Conservation (phyloP, 2,888 invertebrate genomes). For the Drosophila paranaensis region DNA sequence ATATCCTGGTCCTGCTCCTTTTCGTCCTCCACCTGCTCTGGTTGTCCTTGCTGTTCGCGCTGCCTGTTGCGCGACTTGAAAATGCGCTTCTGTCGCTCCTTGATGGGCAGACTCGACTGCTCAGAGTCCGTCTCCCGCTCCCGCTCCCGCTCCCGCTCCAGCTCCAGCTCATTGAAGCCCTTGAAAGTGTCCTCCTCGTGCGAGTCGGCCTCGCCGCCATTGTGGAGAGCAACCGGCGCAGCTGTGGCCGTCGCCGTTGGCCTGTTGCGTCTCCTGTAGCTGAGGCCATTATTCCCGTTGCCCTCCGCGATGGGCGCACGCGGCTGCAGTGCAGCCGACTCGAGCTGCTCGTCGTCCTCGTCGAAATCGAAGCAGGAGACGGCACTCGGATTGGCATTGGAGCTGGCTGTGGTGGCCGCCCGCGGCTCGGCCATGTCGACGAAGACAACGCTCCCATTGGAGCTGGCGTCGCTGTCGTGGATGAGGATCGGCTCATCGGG, state of each 20-base stretch:
- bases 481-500: constrained; percentile 58
- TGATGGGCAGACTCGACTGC: constrained; percentile 77
- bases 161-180: constrained; percentile 42
- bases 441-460: constrained; percentile 64
- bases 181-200: constrained; percentile 14
- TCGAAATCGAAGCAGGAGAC: constrained; percentile 92
- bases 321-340: constrained; percentile 16
- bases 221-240: not conserved
- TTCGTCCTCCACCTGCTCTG: not conserved
- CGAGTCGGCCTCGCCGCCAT: constrained; percentile 14
- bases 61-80: constrained; percentile 83
- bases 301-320: constrained; percentile 21
- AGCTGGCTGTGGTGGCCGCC: constrained; percentile 13
- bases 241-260: not conserved
- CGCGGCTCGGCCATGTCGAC: constrained; percentile 31
- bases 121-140: not conserved
- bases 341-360: constrained; percentile 87
- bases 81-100: constrained; percentile 84
- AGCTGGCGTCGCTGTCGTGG: constrained; percentile 67
- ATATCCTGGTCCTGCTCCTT: not conserved
- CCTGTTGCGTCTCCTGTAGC: constrained; percentile 50
- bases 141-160: not conserved
- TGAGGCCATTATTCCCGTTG: constrained; percentile 47
- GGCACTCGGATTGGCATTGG: not conserved
- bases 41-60: constrained; percentile 1